These are phyloP conservation scores for Leiothrix lutea DNA, from an alignment of 2,113 vertebrate genomes.

Conservation along the genomic window DNA sequence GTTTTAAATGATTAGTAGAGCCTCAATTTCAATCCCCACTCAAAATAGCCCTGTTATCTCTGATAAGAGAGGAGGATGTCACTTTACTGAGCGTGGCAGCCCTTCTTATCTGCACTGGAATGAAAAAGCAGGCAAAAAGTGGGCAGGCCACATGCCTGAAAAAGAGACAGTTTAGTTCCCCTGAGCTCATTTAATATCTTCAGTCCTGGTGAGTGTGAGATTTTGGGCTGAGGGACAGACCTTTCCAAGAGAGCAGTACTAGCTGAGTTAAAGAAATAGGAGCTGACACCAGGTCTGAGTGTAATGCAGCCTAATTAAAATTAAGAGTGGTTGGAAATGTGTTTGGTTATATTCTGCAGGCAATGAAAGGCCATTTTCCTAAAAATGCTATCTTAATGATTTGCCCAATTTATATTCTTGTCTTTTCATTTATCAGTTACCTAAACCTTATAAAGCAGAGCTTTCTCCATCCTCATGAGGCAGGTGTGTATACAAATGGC, in stretches of 20 bases:
- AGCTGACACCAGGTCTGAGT: background rate
- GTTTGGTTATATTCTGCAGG: constrained; percentile 25
- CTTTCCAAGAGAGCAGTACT: background rate
- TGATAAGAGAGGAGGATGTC: background rate
- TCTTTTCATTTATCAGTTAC: constrained; percentile 65
- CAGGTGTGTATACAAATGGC: constrained; percentile 71
- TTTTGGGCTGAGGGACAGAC: background rate
- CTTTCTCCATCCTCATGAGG: constrained; percentile 45
- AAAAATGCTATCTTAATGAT: constrained; percentile 36
- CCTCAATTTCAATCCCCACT: background rate
- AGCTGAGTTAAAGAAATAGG: background rate
- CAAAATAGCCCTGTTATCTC: background rate
- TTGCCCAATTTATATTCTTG: constrained; percentile 54
- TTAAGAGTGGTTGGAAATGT: constrained; percentile 8
- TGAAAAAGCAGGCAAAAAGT: background rate
- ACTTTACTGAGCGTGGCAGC: background rate
- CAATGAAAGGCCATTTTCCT: constrained; percentile 42
- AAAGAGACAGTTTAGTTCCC: background rate
- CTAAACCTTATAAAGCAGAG: constrained; percentile 63
- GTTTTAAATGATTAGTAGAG: background rate
- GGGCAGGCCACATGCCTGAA: background rate
- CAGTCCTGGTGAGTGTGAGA: background rate
- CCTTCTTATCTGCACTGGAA: background rate
- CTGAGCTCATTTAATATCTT: background rate
- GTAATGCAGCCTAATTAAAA: constrained; percentile 37